Conservation (phyloP, 2,113 vertebrate species). For the Oryzias javanicus region DNA sequence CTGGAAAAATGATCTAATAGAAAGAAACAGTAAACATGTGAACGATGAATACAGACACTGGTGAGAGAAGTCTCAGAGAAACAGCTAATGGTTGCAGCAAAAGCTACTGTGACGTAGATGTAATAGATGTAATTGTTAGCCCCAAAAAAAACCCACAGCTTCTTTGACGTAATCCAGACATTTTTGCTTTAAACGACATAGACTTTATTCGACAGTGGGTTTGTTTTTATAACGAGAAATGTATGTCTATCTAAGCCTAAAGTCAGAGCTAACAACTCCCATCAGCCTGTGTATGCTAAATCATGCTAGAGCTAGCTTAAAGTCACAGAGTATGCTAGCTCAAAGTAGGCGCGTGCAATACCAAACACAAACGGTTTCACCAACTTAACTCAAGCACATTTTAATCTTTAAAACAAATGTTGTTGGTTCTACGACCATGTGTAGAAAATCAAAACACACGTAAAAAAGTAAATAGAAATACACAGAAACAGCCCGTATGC, state of each 20-base stretch:
- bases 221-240: not conserved
- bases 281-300: not conserved
- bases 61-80: too few species aligned
- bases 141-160: too few species aligned
- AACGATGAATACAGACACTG: not conserved
- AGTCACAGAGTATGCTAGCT: too few species aligned
- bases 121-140: too few species aligned
- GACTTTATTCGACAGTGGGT: not conserved
- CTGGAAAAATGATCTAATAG: slow-evolving; percentile 84
- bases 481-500: not conserved
- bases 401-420: not conserved
- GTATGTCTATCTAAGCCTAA: not conserved
- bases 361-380: rapidly evolving
- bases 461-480: not conserved
- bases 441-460: not conserved
- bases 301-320: not conserved
- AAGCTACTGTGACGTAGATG: too few species aligned
- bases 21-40: not conserved
- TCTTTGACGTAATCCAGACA: too few species aligned
- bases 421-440: not conserved
- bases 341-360: too few species aligned
- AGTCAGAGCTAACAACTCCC: not conserved
- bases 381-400: not conserved
- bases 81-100: too few species aligned
- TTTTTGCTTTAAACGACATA: too few species aligned